Evolutionary conservation across 2,797 vertebrate species (phyloP), one percentile per base, ranked within the genome.

Genomic region (Sebastes wilsoni): DNA sequence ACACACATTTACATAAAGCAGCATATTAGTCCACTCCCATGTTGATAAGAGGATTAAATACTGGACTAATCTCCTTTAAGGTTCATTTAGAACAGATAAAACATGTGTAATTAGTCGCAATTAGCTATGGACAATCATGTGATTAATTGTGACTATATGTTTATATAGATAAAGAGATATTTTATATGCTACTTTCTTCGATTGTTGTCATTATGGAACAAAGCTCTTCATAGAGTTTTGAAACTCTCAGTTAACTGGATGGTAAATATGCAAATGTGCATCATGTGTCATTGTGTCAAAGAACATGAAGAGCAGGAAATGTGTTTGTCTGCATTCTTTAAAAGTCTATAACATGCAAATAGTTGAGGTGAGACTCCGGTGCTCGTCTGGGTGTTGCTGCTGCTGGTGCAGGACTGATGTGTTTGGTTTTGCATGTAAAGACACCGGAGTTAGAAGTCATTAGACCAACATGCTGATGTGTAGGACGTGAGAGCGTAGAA

Each of bases 401-500:
- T 61, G 70, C 38, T 49, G 4, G 22, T 61, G 8, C 13, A 30
- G 18, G 71, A 25, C 18, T 23, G 13, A 46, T 25, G 10, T 6
- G 27, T 59, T 59, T 59, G 14, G 6, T 5, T 67, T 32, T 25
- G 27, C 20, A 0, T 49, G 25, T 25, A 18, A 14, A 34, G 12
- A 58, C 8, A 3, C 38, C 2, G 8, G 18, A 61, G 54, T 73
- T 58, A 30, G 60, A 79, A 68, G 81, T 71, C 66, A 60, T 66
- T 71, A 61, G 56, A 59, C 72, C 82, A 81, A 87, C 74, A 67
- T 36, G 56, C 28, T 38, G 32, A 1, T 77, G 69, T 85, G 28
- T 38, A 30, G 61, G 75, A 72, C 73, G 75, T 68, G 68, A 78
- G 49, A 5, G 72, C 23, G n/a, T 49, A 42, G 58, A 70, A 8